These are phyloP conservation scores for Haemorhous mexicanus DNA, from an alignment of 2,113 vertebrate genomes.

Conservation along the genomic window DNA sequence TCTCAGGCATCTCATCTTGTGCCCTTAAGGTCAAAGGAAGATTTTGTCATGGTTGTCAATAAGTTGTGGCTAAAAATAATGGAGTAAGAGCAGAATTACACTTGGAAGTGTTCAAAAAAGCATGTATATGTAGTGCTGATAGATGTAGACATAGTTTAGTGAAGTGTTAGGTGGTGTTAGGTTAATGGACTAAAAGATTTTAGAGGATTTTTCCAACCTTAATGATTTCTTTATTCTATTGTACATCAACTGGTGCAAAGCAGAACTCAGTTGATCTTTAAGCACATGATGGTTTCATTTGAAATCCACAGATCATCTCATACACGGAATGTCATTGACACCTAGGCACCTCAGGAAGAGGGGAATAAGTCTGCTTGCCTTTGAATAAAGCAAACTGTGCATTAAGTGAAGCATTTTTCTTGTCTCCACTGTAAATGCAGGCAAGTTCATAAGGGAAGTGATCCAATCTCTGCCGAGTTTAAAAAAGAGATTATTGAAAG, in stretches of 20 bases:
- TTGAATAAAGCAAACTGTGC: not conserved
- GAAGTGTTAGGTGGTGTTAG: not conserved
- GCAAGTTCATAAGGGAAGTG: slow-evolving; percentile 81
- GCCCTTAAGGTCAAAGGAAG: not conserved
- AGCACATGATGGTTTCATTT: not conserved
- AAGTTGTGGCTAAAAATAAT: not conserved
- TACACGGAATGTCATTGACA: not conserved
- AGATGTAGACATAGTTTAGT: not conserved
- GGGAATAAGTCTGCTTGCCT: not conserved
- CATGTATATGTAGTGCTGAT: not conserved
- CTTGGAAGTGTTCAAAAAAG: not conserved
- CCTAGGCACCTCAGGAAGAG: not conserved
- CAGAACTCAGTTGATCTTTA: not conserved
- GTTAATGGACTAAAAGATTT: not conserved
- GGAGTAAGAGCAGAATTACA: not conserved
- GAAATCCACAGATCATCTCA: not conserved
- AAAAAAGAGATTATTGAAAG: slow-evolving; percentile 76
- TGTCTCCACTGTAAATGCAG: slow-evolving; percentile 63
- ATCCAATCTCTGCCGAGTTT: slow-evolving; percentile 67
- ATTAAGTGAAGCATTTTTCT: slow-evolving; percentile 3
- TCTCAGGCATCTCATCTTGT: not conserved
- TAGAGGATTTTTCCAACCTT: not conserved
- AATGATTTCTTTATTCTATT: not conserved
- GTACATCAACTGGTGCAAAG: not conserved
- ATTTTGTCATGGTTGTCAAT: not conserved